These are phyloP conservation scores for Harlomillsia oculata DNA, from an alignment of 1,140 invertebrate genomes.

Conservation along the genomic window DNA sequence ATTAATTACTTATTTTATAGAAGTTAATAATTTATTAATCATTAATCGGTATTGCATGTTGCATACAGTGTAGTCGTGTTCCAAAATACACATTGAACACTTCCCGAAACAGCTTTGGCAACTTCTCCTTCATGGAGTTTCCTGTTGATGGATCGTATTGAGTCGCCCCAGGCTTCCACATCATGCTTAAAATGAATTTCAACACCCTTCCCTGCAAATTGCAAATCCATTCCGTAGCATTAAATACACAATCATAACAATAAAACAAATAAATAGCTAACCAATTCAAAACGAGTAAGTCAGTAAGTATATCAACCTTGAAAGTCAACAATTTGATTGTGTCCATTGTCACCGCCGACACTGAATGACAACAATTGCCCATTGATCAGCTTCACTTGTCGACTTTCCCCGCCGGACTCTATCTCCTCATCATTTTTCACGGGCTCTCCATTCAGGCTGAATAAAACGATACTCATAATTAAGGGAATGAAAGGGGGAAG, in stretches of 20 bases:
- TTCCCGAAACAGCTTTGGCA: constrained; percentile 19
- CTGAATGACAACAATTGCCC: constrained; percentile 11
- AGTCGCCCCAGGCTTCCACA: constrained; percentile 19
- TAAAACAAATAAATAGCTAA: not conserved
- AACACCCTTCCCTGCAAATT: constrained; percentile 20
- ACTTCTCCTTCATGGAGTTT: constrained; percentile 21
- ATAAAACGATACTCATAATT: not conserved
- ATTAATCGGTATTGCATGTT: not conserved
- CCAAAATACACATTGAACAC: constrained; percentile 28
- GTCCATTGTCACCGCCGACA: not conserved
- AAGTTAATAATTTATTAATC: too few relatives aligned
- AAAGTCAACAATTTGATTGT: not conserved
- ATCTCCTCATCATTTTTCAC: not conserved
- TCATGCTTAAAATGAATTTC: constrained; percentile 27
- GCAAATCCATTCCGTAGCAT: not conserved
- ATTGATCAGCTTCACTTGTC: constrained; percentile 6
- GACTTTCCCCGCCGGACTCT: too few relatives aligned
- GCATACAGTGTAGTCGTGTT: constrained; percentile 9
- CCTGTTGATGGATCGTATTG: constrained; percentile 6
- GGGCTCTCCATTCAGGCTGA: not conserved
- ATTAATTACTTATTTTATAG: too few relatives aligned
- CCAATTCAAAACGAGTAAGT: not conserved
- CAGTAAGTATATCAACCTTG: not conserved
- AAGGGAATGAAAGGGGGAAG: not conserved
- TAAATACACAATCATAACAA: not conserved